Evolutionary conservation across 2,888 invertebrate genomes (phyloP), one percentile per base, ranked within the genome.

Genomic region (Pachymerium ferrugineum): DNA sequence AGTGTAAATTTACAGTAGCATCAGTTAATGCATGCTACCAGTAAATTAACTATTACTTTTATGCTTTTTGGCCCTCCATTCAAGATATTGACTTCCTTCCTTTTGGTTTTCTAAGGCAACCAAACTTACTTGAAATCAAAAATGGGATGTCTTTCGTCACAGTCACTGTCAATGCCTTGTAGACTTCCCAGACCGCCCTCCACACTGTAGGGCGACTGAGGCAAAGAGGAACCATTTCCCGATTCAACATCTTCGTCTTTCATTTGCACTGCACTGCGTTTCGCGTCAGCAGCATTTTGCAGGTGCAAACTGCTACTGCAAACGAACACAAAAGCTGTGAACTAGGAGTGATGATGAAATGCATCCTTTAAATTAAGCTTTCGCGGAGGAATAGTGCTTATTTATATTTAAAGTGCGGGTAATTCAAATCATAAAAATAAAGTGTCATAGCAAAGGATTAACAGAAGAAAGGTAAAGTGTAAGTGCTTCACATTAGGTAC

Each of bases 241-340:
- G 96, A 96, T 84, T 97, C 97, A 78, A 91, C 90, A 85, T 97
- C 97, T 82, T 94, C 94, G 78, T 96, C 95, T 76, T 90, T 81
- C 4, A 78, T 77, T 38, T 35, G 72, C 74, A 74, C 28, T 62
- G 25, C 62, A 28, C 62, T 62, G 62, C 62, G n/a, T 62, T 62
- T 62, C 62, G 25, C 62, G 28, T 62, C 62, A 62, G 62, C 62
- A 62, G 62, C 62, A 62, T 62, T 62, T 62, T 62, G 62, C 62
- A 62, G 62, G 62, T 74, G 35, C 74, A 62, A 75, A 10, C 62
- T 72, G 67, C 75, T 75, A 75, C 74, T 75, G 74, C 35, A 73
- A 76, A 62, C 62, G 62, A 62, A 62, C 62, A 62, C 62, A 62
- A 47, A 29, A 72, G 33, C 29, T 28, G 72, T 72, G 31, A 29